These are phyloP conservation scores for Metaphire vulgaris DNA, from an alignment of 1,140 invertebrate genomes.

Conservation along the genomic window DNA sequence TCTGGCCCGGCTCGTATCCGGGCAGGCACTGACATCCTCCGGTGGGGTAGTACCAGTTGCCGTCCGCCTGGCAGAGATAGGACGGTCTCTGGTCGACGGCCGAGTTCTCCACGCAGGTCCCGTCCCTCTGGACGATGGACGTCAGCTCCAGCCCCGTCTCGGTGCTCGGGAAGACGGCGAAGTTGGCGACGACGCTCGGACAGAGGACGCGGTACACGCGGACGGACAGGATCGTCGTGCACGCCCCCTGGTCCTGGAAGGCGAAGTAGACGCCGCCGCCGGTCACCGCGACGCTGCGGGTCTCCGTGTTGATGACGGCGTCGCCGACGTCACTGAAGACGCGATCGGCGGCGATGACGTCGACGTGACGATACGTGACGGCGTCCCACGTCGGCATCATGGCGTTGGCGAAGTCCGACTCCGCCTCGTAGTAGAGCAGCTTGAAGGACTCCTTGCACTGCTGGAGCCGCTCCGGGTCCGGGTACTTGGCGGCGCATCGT, in stretches of 20 bases:
- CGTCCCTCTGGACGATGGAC: conserved; percentile 57
- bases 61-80: conserved; percentile 88
- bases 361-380: no score
- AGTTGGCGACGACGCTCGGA: conserved; percentile 82
- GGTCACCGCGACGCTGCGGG: conserved; percentile 83
- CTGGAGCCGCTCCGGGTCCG: conserved; percentile 44
- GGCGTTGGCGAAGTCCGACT: conserved; percentile 51
- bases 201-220: conserved; percentile 96
- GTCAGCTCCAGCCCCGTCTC: conserved; percentile 51
- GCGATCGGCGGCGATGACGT: conserved; percentile 90
- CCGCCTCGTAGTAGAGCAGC: conserved; percentile 79
- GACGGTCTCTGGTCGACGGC: conserved; percentile 57
- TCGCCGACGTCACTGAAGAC: conserved; percentile 55
- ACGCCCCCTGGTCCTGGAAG: conserved; percentile 92
- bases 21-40: conserved; percentile 87
- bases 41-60: conserved; percentile 79
- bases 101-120: conserved; percentile 43
- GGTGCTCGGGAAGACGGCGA: conserved; percentile 83
- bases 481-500: conserved; percentile 44
- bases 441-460: conserved; percentile 76
- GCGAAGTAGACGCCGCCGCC: conserved; percentile 83
- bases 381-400: conserved; percentile 66
- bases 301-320: conserved; percentile 80
- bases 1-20: conserved; percentile 77
- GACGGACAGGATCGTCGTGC: conserved; percentile 87